These are phyloP conservation scores for Lophotriccus pileatus DNA, from an alignment of 2,797 vertebrate species.

Conservation along the genomic window DNA sequence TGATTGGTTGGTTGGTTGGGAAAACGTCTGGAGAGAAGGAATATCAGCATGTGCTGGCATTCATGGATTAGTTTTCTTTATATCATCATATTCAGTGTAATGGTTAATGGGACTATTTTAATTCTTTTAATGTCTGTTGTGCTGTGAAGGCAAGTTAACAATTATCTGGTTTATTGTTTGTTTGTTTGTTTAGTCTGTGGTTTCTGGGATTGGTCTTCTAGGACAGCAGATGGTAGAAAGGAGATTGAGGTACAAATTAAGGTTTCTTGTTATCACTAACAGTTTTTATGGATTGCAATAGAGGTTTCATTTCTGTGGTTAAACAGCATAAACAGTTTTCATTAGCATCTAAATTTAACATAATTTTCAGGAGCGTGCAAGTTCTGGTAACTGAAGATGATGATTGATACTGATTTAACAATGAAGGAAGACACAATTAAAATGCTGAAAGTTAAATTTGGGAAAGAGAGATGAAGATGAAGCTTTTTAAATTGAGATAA, in stretches of 20 bases:
- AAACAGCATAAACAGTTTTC: constrained; percentile 50
- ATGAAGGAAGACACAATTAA: constrained; percentile 29
- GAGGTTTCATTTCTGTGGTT: constrained; percentile 57
- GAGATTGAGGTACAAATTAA: constrained; percentile 54
- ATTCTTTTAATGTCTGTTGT: background rate
- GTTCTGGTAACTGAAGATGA: constrained; percentile 24
- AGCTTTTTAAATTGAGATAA: constrained; percentile 17
- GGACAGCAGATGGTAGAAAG: constrained; percentile 49
- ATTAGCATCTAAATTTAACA: constrained; percentile 56
- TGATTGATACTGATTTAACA: constrained; percentile 46
- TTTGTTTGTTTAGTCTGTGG: background rate
- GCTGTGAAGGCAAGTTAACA: constrained; percentile 15
- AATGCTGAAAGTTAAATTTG: constrained; percentile 31
- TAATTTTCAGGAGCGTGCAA: constrained; percentile 35
- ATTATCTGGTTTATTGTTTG: background rate
- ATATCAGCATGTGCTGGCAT: background rate
- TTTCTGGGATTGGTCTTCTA: constrained; percentile 22
- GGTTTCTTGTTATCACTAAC: constrained; percentile 37
- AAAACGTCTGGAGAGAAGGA: background rate
- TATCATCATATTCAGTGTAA: background rate
- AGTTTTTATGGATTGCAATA: constrained; percentile 32
- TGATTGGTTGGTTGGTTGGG: background rate
- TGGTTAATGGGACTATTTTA: background rate
- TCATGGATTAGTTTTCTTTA: background rate
- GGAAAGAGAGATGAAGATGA: background rate